Conservation (phyloP, 2,113 vertebrate genomes). For the Mastomys coucha region DNA sequence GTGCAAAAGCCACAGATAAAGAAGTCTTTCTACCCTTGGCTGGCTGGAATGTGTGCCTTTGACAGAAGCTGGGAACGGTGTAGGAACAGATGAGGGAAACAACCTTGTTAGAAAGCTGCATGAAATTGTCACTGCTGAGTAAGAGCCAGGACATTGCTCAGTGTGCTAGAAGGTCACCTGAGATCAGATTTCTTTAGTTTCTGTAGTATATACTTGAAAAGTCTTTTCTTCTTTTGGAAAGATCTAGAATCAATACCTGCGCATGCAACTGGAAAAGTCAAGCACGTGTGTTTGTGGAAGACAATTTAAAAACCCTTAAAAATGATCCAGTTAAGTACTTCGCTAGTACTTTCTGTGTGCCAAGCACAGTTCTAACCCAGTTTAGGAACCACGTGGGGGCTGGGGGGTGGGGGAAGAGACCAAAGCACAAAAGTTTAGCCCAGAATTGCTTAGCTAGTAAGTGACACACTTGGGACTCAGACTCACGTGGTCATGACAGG, state of each 20-base stretch:
- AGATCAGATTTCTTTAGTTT: slow-evolving; percentile 37
- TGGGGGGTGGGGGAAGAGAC: no score
- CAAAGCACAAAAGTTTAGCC: neutral
- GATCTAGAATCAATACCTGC: neutral
- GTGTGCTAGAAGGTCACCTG: neutral
- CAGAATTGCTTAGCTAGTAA: neutral
- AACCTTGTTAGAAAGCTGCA: neutral
- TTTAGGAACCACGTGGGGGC: neutral
- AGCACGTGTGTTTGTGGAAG: neutral
- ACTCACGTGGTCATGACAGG: slow-evolving; percentile 1
- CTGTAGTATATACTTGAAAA: neutral
- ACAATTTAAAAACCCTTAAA: neutral
- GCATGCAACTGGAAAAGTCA: neutral
- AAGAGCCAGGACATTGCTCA: neutral
- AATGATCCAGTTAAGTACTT: slow-evolving; percentile 27
- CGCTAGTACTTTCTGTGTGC: neutral
- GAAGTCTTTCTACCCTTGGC: neutral
- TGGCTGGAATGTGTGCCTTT: neutral
- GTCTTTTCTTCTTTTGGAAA: slow-evolving; percentile 18
- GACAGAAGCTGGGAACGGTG: neutral
- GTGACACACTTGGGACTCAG: neutral
- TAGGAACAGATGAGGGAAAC: neutral
- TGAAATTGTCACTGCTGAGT: neutral
- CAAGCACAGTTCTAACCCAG: neutral
- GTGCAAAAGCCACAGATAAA: neutral